These are phyloP conservation scores for Allygus modestus DNA, from an alignment of 2,888 invertebrate species.

Conservation along the genomic window DNA sequence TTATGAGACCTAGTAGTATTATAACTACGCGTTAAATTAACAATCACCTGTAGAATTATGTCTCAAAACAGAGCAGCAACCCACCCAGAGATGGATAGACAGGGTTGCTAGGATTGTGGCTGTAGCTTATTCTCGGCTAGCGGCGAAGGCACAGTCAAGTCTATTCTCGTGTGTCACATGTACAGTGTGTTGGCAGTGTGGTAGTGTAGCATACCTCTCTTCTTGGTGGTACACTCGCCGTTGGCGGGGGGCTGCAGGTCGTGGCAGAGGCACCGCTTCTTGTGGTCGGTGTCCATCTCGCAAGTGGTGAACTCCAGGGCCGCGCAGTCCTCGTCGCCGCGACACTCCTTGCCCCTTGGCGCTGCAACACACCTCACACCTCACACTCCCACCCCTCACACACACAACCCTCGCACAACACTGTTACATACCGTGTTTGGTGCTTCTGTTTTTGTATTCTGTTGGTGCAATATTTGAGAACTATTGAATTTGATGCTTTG, in stretches of 20 bases:
- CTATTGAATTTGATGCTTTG: no score
- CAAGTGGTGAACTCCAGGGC: slow-evolving; percentile 82
- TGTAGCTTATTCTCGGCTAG: no score
- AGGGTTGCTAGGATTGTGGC: no score
- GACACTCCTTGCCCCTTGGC: slow-evolving; percentile 79
- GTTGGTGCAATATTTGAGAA: no score
- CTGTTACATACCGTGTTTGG: not conserved
- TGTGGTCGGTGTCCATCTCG: slow-evolving; percentile 81
- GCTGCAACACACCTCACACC: slow-evolving; percentile 69
- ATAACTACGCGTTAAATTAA: no score
- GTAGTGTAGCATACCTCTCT: slow-evolving; percentile 77
- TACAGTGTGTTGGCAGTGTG: slow-evolving; percentile 20
- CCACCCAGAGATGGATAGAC: no score
- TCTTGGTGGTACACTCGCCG: slow-evolving; percentile 81
- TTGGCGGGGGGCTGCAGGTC: slow-evolving; percentile 83
- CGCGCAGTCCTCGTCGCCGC: slow-evolving; percentile 80
- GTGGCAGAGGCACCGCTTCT: slow-evolving; percentile 82
- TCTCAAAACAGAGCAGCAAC: no score
- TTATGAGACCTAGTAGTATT: no score
- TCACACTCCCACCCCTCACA: slow-evolving; percentile 28
- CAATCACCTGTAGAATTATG: no score
- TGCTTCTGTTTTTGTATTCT: no score
- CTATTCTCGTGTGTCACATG: not conserved
- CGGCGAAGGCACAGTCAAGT: no score
- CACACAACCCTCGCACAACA: not conserved